These are phyloP conservation scores for Labroides dimidiatus DNA, from an alignment of 2,797 vertebrate species.

Conservation along the genomic window DNA sequence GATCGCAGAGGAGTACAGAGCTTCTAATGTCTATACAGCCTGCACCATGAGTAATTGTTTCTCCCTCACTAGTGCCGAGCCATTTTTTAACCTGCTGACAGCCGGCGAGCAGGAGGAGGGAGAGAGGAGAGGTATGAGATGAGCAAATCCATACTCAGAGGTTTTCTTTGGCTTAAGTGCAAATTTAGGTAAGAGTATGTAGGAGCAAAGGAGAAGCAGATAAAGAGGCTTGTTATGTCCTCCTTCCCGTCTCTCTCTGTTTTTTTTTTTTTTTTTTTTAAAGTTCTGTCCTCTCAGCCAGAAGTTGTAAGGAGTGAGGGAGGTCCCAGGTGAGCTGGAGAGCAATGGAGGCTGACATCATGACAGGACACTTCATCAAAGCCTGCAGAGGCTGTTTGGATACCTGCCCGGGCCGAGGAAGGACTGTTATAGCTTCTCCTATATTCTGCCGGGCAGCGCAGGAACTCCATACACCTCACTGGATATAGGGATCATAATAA, in stretches of 20 bases:
- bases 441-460: slow-evolving; percentile 49
- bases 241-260: slow-evolving; percentile 15
- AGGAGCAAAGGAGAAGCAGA: slow-evolving; percentile 15
- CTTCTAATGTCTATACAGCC: slow-evolving; percentile 76
- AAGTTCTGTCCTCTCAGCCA: slow-evolving; percentile 26
- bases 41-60: slow-evolving; percentile 83
- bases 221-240: slow-evolving; percentile 28
- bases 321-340: slow-evolving; percentile 78
- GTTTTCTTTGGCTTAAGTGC: slow-evolving; percentile 18
- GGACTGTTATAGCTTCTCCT: slow-evolving; percentile 58
- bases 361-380: slow-evolving; percentile 82
- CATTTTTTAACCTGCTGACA: slow-evolving; percentile 84
- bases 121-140: slow-evolving; percentile 40
- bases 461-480: slow-evolving; percentile 40
- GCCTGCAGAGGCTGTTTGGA: slow-evolving; percentile 72
- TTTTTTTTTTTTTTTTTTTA: no score
- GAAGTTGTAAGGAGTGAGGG: slow-evolving; percentile 66
- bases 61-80: slow-evolving; percentile 70
- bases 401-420: slow-evolving; percentile 60
- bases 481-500: slow-evolving; percentile 44
- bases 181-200: slow-evolving; percentile 13
- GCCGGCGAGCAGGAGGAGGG: slow-evolving; percentile 54
- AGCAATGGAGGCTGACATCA: slow-evolving; percentile 78
- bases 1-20: slow-evolving; percentile 71
- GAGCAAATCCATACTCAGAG: slow-evolving; percentile 19